These are phyloP conservation scores for Megaceryle alcyon DNA, from an alignment of 2,797 vertebrate species.

Conservation along the genomic window DNA sequence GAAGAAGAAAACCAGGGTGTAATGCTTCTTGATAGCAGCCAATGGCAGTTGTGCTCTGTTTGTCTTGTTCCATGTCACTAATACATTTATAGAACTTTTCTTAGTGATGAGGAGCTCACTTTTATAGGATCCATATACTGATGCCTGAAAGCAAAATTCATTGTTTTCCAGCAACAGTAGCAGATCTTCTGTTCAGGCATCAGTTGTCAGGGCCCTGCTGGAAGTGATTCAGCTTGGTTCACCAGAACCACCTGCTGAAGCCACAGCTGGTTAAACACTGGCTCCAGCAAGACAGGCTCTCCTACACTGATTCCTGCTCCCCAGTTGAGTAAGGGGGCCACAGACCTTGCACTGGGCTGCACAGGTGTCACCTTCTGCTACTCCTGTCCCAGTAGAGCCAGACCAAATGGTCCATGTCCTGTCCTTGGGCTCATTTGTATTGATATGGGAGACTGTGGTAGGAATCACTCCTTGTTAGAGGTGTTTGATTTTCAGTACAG, in stretches of 20 bases:
- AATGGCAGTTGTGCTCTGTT: not conserved
- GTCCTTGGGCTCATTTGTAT: not conserved
- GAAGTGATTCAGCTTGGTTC: not conserved
- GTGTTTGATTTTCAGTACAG: not conserved
- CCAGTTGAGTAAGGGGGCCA: fast-evolving
- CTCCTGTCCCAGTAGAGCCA: not conserved
- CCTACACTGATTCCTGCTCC: not conserved
- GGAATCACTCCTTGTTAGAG: not conserved
- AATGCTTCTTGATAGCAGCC: not conserved
- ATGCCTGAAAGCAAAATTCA: not conserved
- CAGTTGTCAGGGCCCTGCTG: not conserved
- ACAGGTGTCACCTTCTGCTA: fast-evolving
- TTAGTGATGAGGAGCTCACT: not conserved
- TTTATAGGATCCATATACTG: not conserved
- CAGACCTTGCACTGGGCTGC: not conserved
- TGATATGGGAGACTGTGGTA: not conserved
- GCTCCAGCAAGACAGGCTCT: not conserved
- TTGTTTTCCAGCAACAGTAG: not conserved
- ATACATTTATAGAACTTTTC: not conserved
- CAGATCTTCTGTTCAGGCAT: not conserved
- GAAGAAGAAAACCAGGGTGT: not conserved
- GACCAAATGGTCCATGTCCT: not conserved
- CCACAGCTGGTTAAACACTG: not conserved
- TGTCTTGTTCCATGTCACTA: not conserved
- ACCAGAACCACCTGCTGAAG: not conserved